Conservation (phyloP, 2,797 vertebrate genomes). For the Lagodon rhomboides region DNA sequence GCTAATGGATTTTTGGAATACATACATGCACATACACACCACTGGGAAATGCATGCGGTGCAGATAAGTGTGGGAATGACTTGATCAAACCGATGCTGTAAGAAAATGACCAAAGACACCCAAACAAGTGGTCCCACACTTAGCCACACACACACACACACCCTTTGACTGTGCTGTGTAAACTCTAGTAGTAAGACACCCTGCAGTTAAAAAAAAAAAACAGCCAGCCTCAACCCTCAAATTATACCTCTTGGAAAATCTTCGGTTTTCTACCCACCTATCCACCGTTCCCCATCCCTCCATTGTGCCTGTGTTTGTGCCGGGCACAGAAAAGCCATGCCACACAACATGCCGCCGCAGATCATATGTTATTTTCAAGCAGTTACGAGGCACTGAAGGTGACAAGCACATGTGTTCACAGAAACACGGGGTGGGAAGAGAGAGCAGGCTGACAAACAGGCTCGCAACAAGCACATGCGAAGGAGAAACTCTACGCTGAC, state of each 20-base stretch:
- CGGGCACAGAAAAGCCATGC: background rate
- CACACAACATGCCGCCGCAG: background rate
- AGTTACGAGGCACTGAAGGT: slow-evolving; percentile 23
- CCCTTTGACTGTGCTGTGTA: background rate
- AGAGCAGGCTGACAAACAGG: slow-evolving; percentile 18
- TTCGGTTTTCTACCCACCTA: slow-evolving; percentile 12
- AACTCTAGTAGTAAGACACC: background rate
- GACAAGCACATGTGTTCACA: slow-evolving; percentile 14
- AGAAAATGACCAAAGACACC: background rate
- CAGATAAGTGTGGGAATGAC: background rate
- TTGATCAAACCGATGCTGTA: background rate
- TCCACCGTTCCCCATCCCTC: slow-evolving; percentile 10
- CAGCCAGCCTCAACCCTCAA: slow-evolving; percentile 18
- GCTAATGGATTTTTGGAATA: background rate
- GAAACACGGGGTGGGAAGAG: slow-evolving; percentile 16
- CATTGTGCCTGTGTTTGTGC: slow-evolving; percentile 3
- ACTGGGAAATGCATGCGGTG: background rate
- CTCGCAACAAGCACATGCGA: slow-evolving; percentile 6
- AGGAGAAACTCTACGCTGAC: background rate
- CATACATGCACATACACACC: too few species aligned
- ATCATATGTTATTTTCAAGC: slow-evolving; percentile 41
- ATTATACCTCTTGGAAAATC: slow-evolving; percentile 27
- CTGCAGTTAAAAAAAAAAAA: background rate
- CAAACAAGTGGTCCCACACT: background rate
- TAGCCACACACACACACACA: background rate